phyloP scores from a whole-genome alignment of 2,113 vertebrate genomes.

The Anser brachyrhynchus region DNA sequence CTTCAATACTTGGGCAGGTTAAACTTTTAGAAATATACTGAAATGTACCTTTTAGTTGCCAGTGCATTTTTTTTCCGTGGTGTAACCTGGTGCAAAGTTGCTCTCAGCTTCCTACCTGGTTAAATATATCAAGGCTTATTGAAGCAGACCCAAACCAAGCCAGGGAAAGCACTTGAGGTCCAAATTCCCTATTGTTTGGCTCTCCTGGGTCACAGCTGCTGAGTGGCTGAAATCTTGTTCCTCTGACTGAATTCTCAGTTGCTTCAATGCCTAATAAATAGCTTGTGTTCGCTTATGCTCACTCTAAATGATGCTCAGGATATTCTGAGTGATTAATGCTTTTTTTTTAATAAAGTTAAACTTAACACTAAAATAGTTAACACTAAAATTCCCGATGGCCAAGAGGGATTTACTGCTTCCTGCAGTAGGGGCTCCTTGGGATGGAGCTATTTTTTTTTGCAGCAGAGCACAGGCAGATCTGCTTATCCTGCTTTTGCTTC shows the following conservation, averaged over 20 bases:
- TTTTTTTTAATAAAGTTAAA: neutral
- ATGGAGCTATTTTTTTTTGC: neutral
- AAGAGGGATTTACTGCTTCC: neutral
- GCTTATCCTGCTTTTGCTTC: too few species aligned
- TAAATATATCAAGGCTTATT: neutral
- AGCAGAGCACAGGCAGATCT: too few species aligned
- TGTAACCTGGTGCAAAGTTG: neutral
- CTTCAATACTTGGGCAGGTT: neutral
- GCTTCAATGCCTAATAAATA: neutral
- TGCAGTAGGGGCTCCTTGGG: neutral
- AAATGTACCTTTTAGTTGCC: neutral
- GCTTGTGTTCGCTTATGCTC: neutral
- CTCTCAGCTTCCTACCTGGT: neutral
- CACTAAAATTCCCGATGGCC: neutral
- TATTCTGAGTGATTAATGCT: neutral
- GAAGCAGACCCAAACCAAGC: neutral
- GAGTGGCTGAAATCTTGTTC: neutral
- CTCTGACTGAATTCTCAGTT: neutral
- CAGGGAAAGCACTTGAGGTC: neutral
- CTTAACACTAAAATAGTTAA: neutral
- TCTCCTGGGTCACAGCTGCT: neutral
- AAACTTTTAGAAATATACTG: neutral
- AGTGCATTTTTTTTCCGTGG: neutral
- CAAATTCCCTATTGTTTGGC: neutral
- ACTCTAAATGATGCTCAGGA: neutral